phyloP scores from a whole-genome alignment of 2,797 vertebrate species.

The Muraenolepis orangiensis region DNA sequence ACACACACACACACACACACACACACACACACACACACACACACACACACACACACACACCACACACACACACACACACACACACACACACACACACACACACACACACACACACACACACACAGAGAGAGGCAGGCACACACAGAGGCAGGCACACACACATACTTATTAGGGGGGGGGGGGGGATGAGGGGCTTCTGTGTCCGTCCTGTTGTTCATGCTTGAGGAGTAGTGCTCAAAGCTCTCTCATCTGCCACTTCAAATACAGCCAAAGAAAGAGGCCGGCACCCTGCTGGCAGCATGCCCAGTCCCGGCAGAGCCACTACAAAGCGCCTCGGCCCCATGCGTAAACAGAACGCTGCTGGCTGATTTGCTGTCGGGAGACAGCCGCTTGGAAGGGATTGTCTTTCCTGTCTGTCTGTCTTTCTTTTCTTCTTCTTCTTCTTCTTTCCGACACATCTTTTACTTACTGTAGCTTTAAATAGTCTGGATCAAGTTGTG shows the following conservation, averaged over 20 bases:
- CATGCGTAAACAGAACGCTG: conserved; percentile 33
- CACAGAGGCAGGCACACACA: not conserved
- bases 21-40: no score
- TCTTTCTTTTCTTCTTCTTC: not conserved
- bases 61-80: no score
- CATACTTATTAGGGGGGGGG: not conserved
- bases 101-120: not conserved
- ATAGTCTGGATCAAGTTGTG: not conserved
- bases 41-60: no score
- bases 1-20: no score
- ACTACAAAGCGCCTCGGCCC: conserved; percentile 35
- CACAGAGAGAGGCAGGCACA: not conserved
- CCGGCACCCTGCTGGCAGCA: conserved; percentile 25
- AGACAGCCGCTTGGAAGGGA: not conserved
- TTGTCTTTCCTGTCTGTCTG: no score
- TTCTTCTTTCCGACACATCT: not conserved
- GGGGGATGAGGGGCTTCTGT: not conserved
- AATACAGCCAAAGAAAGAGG: conserved; percentile 30
- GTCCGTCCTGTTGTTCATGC: conserved; percentile 12
- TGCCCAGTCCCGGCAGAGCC: conserved; percentile 24
- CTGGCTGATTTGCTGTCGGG: conserved; percentile 26
- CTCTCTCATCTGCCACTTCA: conserved; percentile 51
- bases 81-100: not conserved
- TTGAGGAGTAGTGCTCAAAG: conserved; percentile 22
- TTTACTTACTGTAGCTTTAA: not conserved